Evolutionary conservation across 92 coral and sea anemone species (phyloP), one percentile per base, ranked within the genome.

Genomic region (Porites rus): DNA sequence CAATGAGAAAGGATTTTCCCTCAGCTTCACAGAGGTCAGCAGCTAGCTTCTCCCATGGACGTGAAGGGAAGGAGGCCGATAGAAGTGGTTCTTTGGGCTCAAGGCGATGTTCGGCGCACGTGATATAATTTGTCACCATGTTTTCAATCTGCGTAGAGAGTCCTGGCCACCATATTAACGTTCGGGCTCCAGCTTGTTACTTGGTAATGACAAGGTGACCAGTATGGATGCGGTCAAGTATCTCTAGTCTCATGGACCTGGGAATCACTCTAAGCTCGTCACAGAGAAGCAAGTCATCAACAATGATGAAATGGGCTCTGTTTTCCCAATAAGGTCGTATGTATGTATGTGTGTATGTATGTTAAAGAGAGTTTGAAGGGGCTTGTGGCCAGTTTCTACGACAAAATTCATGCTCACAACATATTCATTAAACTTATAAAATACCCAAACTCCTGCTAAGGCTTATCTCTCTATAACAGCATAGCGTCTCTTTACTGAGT

Each of bases 91-190:
- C 91, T 72, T 53, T 75, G 43, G 68, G 88, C 58, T 61, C 58
- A 22, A 74, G 88, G 28, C 20, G 81, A 25, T 80, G 84, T 68
- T 82, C 82, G 66, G 88, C 84, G 10, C 84, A 83, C 46, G 91
- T 88, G 72, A 6, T 24, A 9, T 84, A 88, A 63, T 75, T 22
- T 59, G 84, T 51, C 14, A 82, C 84, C 75, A 88, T 38, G 74
- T 72, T 51, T 14, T 81, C 83, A 13, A 64, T 70, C 68, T 81
- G 62, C 24, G 1, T 85, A 53, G 85, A 76, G 21, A 80, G 78
- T 8, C 88, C 92, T 14, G 93, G 92, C 92, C 92, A 87, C 93
- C 92, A 90, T 60, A 90, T 92, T 0, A 90, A 93, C 24, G 81
- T 69, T 16, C 77, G 75, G 7, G 95, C 93, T 76, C 90, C 75